phyloP scores from a whole-genome alignment of 2,888 invertebrate species.

The Cheilosia impressa region DNA sequence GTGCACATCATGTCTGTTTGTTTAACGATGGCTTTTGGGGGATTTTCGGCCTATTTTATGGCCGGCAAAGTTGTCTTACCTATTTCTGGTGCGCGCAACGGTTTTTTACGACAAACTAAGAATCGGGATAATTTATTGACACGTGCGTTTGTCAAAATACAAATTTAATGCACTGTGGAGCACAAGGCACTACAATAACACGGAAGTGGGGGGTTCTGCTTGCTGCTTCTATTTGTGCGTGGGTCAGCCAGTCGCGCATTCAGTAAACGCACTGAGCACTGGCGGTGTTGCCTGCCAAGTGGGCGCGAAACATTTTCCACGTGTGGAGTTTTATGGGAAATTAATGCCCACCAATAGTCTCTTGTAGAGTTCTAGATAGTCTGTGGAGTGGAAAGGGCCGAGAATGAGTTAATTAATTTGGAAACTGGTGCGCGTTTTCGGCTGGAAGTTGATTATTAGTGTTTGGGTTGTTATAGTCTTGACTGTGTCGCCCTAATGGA shows the following conservation, averaged over 20 bases:
- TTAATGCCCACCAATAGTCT: constrained; percentile 65
- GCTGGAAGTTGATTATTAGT: constrained; percentile 57
- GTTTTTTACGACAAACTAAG: constrained; percentile 47
- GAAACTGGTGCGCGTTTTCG: constrained; percentile 37
- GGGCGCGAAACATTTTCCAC: constrained; percentile 67
- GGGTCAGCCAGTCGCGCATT: constrained; percentile 37
- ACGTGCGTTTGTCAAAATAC: constrained; percentile 39
- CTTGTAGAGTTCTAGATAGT: neutral
- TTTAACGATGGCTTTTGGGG: constrained; percentile 13
- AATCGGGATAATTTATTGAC: constrained; percentile 59
- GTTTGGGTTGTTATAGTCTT: constrained; percentile 50
- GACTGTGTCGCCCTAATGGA: constrained; percentile 41
- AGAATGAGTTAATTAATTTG: constrained; percentile 70
- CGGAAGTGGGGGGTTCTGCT: neutral
- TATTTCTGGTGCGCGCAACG: constrained; percentile 19
- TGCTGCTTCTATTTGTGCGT: constrained; percentile 30
- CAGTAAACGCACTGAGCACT: neutral
- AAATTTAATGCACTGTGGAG: constrained; percentile 24
- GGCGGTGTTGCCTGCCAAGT: constrained; percentile 27
- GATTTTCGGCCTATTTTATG: constrained; percentile 20
- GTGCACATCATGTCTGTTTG: constrained; percentile 17
- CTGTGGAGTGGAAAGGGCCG: neutral
- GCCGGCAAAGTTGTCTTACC: constrained; percentile 12
- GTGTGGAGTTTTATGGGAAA: constrained; percentile 62
- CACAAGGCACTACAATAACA: neutral